phyloP scores from a whole-genome alignment of 2,888 invertebrate species.

The Meta bourneti region DNA sequence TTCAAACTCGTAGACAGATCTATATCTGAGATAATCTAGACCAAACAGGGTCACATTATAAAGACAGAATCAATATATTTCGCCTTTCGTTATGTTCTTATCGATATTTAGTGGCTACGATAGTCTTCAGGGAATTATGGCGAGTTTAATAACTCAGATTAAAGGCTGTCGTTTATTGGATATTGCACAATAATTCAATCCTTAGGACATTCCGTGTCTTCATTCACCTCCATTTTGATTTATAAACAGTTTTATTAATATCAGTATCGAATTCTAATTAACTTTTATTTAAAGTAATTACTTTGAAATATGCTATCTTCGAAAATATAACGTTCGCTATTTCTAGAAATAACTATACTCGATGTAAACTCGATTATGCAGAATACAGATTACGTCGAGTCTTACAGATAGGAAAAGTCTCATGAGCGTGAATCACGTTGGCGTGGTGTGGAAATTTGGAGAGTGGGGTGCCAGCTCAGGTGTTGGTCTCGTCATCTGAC shows the following conservation, averaged over 20 bases:
- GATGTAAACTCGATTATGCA: too few relatives aligned
- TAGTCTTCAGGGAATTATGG: neutral
- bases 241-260: neutral
- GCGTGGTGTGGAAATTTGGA: too few relatives aligned
- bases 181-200: neutral
- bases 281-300: neutral
- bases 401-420: too few relatives aligned
- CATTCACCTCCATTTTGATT: neutral
- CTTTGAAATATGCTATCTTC: neutral
- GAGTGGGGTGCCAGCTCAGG: too few relatives aligned
- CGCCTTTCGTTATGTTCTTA: neutral
- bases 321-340: neutral
- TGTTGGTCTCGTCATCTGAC: too few relatives aligned
- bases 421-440: too few relatives aligned
- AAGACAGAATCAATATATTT: neutral
- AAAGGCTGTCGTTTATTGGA: neutral
- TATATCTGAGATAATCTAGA: neutral
- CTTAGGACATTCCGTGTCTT: neutral
- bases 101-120: neutral
- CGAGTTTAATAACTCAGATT: neutral
- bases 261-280: neutral
- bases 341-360: too few relatives aligned
- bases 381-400: too few relatives aligned
- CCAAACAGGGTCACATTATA: neutral
- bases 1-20: neutral